Evolutionary conservation across 2,888 invertebrate species (phyloP), one percentile per base, ranked within the genome.

Genomic region (Ophioninae sp.): DNA sequence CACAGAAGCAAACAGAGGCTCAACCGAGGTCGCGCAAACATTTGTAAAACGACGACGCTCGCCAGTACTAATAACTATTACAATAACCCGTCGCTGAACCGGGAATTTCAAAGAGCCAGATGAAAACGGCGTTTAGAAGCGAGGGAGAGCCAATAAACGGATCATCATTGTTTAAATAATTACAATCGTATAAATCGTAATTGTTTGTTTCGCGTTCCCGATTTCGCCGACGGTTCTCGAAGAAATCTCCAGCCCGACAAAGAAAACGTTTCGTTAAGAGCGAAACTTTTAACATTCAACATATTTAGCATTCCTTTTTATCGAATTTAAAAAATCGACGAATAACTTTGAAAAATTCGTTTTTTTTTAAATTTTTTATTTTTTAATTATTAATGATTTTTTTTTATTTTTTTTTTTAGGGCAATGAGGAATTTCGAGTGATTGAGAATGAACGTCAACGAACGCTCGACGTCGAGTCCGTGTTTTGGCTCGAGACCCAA

Each of bases 1-100:
- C 75, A 74, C 76, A 69, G 79, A 17, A 20, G 20, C 21, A 20
- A 69, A 79, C 73, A 75, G 76, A 76, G 65, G 39, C 72, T 50
- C 20, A n/a, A 59, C 69, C 78, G 83, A 80, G 79, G 85, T 79
- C 81, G 76, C 37, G 56, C 81, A 86, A 87, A 87, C 82, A 77
- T 62, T 59, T 64, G 59, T 37, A 21, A 65, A 57, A 37, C 39
- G 17, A 23, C 50, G 50, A 13, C 50, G 41, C 3, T 30, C 64
- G 61, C 37, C 62, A 79, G 30, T 30, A 30, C 30, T 30, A 30
- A 30, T 30, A 30, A 81, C 69, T 78, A 78, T 68, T 68, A 70
- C 85, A 61, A 75, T 72, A 64, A 77, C 68, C 69, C 39, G 67
- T 81, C 74, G 77, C 75, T 21, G 20, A 41, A 59, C 64, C n/a